Evolutionary conservation across 2,888 invertebrate species (phyloP).

Genomic region (Mamestra brassicae): DNA sequence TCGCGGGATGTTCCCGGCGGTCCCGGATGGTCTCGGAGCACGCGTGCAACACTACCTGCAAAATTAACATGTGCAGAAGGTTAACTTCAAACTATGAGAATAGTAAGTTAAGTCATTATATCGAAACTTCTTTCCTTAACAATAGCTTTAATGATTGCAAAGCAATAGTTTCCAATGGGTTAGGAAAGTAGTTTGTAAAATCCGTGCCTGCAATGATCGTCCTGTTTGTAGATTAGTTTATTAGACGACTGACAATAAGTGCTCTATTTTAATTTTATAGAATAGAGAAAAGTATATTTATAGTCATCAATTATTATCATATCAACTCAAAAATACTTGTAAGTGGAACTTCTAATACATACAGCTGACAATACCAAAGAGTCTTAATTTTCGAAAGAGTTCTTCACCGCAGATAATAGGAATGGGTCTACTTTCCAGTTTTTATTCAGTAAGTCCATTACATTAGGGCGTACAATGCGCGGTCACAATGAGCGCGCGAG

Average conservation of each 20-base stretch:
- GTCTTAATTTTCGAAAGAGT: constrained; percentile 4
- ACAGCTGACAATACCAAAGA: not conserved
- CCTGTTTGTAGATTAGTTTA: too few species aligned
- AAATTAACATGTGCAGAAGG: constrained; percentile 22
- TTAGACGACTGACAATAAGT: not conserved
- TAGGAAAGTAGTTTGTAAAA: too few species aligned
- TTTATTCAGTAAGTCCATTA: constrained; percentile 61
- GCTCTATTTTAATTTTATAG: not conserved
- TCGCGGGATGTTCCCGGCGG: constrained; percentile 44
- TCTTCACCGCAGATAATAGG: constrained; percentile 3
- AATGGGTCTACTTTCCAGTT: constrained; percentile 47
- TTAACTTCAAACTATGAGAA: constrained; percentile 1
- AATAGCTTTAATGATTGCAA: too few species aligned
- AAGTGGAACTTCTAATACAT: not conserved
- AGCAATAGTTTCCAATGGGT: too few species aligned
- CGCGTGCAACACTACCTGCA: constrained; percentile 17
- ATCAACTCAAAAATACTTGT: not conserved
- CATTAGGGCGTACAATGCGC: constrained; percentile 64
- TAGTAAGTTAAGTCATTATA: not conserved
- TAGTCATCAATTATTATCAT: not conserved
- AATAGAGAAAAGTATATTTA: not conserved
- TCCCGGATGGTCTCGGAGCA: constrained; percentile 37
- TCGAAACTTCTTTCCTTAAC: not conserved
- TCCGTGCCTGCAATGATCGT: too few species aligned
- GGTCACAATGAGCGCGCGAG: constrained; percentile 53